A percentile compares a stretch with the other conserved stretches of the same genome.
Evolutionary conservation across 1,140 invertebrate genomes (phyloP).

Genomic region (Drosophila ananassae): DNA sequence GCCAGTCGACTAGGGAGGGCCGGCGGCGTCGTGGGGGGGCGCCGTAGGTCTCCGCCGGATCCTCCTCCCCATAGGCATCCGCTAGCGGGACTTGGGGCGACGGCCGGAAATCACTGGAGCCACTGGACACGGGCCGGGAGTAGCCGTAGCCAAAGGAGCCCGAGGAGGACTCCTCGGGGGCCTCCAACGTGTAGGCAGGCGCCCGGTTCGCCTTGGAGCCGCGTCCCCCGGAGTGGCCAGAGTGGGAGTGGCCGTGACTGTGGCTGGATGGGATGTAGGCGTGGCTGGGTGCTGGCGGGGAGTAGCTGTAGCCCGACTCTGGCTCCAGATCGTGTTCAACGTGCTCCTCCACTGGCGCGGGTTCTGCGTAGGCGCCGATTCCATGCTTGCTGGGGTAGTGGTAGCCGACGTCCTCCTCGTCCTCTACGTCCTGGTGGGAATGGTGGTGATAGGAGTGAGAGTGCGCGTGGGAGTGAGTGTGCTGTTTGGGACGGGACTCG

Average conservation of each 20-base stretch:
- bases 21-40: conserved; percentile 35
- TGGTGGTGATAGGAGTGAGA: conserved; percentile 27
- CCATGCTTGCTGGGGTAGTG: conserved; percentile 38
- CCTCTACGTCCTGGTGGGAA: conserved; percentile 26
- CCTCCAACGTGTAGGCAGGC: conserved; percentile 60
- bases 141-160: conserved; percentile 42
- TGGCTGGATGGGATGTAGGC: conserved; percentile 27
- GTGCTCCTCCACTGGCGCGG: conserved; percentile 66
- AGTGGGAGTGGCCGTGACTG: background rate
- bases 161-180: conserved; percentile 50
- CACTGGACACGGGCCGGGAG: background rate
- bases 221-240: background rate
- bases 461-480: conserved; percentile 11
- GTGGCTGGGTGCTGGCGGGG: conserved; percentile 27
- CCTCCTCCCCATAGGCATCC: conserved; percentile 51
- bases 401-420: conserved; percentile 51
- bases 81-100: conserved; percentile 45
- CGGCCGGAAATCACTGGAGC: conserved; percentile 44
- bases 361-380: conserved; percentile 53
- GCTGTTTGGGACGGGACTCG: conserved; percentile 47
- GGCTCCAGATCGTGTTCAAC: conserved; percentile 50
- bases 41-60: conserved; percentile 47
- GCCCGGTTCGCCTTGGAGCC: conserved; percentile 31
- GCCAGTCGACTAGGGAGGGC: conserved; percentile 41
- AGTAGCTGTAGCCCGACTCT: conserved; percentile 50